These are phyloP conservation scores for Drosophila melanica DNA, from an alignment of 1,140 invertebrate genomes.

Conservation along the genomic window DNA sequence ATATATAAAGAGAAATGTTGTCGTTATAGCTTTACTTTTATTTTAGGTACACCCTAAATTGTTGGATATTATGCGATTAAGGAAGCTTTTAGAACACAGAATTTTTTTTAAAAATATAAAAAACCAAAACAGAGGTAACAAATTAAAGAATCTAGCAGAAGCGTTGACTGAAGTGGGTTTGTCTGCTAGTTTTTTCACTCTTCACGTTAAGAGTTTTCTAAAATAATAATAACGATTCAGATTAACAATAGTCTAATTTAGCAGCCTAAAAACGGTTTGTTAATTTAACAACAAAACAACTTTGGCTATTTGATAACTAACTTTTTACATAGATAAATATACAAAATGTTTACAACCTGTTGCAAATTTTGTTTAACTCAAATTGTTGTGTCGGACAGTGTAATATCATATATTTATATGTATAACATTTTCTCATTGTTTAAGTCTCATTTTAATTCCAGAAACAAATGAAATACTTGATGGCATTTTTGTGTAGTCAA, in stretches of 20 bases:
- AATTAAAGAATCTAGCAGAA: conserved; percentile 56
- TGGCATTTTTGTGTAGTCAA: conserved; percentile 79
- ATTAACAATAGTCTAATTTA: not conserved
- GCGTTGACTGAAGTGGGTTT: conserved; percentile 18
- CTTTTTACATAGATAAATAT: conserved; percentile 13
- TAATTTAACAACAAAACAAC: conserved; percentile 5
- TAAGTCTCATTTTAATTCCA: conserved; percentile 18
- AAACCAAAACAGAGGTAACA: conserved; percentile 25
- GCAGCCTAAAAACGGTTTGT: too few relatives aligned
- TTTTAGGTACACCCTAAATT: conserved; percentile 16
- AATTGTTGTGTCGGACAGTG: conserved; percentile 17
- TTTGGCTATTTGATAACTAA: conserved; percentile 1
- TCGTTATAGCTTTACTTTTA: conserved; percentile 61
- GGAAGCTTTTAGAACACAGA: conserved; percentile 13
- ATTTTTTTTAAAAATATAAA: conserved; percentile 4
- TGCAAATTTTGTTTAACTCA: conserved; percentile 44
- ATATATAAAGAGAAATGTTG: conserved; percentile 71
- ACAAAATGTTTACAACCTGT: conserved; percentile 53
- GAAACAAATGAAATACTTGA: conserved; percentile 44
- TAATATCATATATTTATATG: conserved; percentile 3
- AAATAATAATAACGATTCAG: not conserved
- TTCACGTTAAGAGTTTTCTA: not conserved
- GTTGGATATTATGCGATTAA: conserved; percentile 43
- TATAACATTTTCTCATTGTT: conserved; percentile 7
- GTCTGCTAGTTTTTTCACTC: not conserved